Percentiles rank a stretch among this genome's conserved stretches.
Evolutionary conservation across 2,797 vertebrate species (phyloP).

Genomic region (Onychomys leucogaster): DNA sequence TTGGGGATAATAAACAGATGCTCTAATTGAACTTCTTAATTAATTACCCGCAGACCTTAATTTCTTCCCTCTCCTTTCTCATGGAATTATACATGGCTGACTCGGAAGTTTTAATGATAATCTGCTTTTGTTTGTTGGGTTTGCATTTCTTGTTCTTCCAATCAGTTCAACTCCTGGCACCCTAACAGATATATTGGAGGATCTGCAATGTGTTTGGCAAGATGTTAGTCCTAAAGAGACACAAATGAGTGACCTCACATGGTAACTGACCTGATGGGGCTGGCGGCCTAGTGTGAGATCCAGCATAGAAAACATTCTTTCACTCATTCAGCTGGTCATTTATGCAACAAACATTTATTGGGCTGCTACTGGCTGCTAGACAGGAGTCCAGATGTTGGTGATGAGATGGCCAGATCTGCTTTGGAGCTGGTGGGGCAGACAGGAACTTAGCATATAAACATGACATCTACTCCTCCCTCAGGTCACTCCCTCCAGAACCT

Average conservation of each 20-base stretch:
- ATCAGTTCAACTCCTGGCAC: not conserved
- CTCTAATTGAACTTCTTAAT: not conserved
- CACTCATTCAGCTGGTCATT: not conserved
- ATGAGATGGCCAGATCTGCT: not conserved
- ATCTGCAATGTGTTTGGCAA: not conserved
- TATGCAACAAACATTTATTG: not conserved
- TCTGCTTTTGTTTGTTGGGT: not conserved
- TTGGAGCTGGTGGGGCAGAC: not conserved
- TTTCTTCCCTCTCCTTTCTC: not conserved
- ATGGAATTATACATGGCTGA: not conserved
- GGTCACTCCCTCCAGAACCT: not conserved
- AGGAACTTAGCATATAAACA: not conserved
- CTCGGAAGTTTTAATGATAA: not conserved
- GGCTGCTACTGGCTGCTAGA: not conserved
- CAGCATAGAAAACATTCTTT: not conserved
- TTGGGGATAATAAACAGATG: not conserved
- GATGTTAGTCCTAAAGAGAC: not conserved
- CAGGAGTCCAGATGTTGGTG: not conserved
- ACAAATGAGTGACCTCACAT: not conserved
- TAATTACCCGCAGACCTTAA: not conserved
- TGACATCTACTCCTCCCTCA: not conserved
- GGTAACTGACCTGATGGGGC: not conserved
- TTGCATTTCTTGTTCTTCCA: conserved; percentile 1
- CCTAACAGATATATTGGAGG: not conserved
- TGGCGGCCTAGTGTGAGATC: not conserved